Base-by-base conservation (phyloP, 1,140 invertebrate species). In the Zaprionus lachaisei region DNA sequence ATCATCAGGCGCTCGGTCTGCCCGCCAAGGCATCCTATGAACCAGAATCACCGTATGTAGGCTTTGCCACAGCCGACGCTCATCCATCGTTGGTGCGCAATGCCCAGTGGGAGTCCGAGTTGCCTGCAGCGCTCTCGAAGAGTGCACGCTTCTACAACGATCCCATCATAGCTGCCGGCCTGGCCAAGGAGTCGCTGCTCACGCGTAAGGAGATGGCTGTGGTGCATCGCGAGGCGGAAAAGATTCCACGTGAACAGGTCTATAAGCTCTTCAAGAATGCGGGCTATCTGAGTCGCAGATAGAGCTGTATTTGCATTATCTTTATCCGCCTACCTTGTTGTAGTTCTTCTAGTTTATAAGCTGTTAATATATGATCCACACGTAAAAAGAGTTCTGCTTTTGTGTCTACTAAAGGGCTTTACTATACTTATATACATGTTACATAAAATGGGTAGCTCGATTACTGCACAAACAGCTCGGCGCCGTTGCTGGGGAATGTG, bases 121-220 rank as follows among this genome's bases (percentile, higher is more conserved):
- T 96, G 20, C 95, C 95, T 0, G 85, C 93, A 1, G 94, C 96
- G 65, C 96, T 97, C 83, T 94, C 95, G 1, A 93, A 93, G 65
- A 94, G 93, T 20, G 70, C 80, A 5, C 70, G 79, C 1, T 97
- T 97, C 89, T 97, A 96, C 84, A 96, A 95, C 77, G 96, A 97
- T 93, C 96, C 96, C 0, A 86, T 93, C 6, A 95, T 96, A 7
- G 96, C 95, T 14, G 94, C 95, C 14, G 95, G 94, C 1, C 93
- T 97, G 5, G 96, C 96, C 1, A 95, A 95, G 79, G 95, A 96
- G 79, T 96, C 96, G 2, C 96, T 96, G 95, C 95, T 96, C 62
- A 94, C 94, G 0, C 94, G 95, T 58, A 96, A 96, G 83, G 96
- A 97, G 92, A 95, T 95, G 92, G 95, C 95, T 57, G 96, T 97